These are phyloP conservation scores for Bothrops jararaca DNA, from an alignment of 2,113 vertebrate genomes.

Conservation along the genomic window DNA sequence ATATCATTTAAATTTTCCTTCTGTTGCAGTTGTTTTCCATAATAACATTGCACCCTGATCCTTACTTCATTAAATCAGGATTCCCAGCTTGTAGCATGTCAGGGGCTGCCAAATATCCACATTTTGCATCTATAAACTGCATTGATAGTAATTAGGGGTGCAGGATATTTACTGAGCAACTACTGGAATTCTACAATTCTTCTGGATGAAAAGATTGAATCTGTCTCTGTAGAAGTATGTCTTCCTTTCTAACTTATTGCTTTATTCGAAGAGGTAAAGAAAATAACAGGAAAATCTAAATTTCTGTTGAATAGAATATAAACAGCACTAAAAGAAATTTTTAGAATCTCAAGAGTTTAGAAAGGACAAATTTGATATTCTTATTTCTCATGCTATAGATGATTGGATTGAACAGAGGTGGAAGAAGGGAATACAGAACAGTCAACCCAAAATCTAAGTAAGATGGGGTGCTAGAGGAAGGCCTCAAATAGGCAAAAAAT, in stretches of 20 bases:
- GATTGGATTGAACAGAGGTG: neutral
- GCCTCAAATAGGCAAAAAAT: neutral
- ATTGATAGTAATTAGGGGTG: neutral
- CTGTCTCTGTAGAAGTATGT: neutral
- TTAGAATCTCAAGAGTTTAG: neutral
- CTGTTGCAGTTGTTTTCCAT: neutral
- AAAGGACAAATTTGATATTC: neutral
- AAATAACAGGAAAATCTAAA: neutral
- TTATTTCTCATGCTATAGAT: neutral
- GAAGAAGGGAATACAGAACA: neutral
- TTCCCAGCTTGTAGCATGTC: neutral
- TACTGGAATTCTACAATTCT: neutral
- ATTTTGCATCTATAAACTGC: neutral
- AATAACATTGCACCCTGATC: neutral
- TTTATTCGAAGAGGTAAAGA: neutral
- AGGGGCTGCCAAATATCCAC: neutral
- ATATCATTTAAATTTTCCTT: neutral
- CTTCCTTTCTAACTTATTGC: neutral
- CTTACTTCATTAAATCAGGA: neutral
- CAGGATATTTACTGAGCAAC: neutral
- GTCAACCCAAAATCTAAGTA: neutral
- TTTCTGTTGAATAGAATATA: neutral
- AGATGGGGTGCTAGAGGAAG: neutral
- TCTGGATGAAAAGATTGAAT: neutral
- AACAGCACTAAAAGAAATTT: neutral